These are phyloP conservation scores for Hipparchia semele DNA, from an alignment of 2,888 invertebrate species.

Conservation along the genomic window DNA sequence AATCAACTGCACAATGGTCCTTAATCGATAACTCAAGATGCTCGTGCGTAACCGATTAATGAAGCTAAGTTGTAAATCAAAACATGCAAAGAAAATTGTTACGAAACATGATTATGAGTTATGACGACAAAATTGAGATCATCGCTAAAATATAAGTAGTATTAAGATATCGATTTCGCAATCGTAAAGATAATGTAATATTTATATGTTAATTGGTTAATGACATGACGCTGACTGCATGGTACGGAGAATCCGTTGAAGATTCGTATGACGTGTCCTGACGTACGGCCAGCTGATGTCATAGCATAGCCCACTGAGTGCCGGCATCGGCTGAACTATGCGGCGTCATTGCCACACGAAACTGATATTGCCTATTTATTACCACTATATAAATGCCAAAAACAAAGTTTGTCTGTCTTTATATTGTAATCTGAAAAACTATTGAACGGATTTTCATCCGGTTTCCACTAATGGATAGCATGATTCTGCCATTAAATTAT, in stretches of 20 bases:
- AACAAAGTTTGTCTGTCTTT: too few relatives aligned
- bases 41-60: constrained; percentile 31
- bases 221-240: constrained; percentile 65
- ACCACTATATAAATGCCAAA: not conserved
- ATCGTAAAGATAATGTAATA: constrained; percentile 58
- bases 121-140: constrained; percentile 28
- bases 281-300: constrained; percentile 73
- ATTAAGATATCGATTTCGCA: constrained; percentile 45
- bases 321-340: constrained; percentile 30
- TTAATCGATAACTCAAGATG: constrained; percentile 41
- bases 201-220: constrained; percentile 58
- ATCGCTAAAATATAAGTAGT: constrained; percentile 24
- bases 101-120: constrained; percentile 21
- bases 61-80: constrained; percentile 36
- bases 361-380: constrained; percentile 10
- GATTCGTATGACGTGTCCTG: constrained; percentile 69
- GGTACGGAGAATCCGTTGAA: constrained; percentile 53
- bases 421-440: too few relatives aligned
- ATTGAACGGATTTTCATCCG: too few relatives aligned
- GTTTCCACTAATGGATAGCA: too few relatives aligned
- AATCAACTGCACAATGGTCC: constrained; percentile 43
- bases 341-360: constrained; percentile 43
- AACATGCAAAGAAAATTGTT: constrained; percentile 21
- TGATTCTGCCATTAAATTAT: too few relatives aligned
- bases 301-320: constrained; percentile 66